Conservation (phyloP, 2,797 vertebrate genomes). For the Ctenopoma multispine region DNA sequence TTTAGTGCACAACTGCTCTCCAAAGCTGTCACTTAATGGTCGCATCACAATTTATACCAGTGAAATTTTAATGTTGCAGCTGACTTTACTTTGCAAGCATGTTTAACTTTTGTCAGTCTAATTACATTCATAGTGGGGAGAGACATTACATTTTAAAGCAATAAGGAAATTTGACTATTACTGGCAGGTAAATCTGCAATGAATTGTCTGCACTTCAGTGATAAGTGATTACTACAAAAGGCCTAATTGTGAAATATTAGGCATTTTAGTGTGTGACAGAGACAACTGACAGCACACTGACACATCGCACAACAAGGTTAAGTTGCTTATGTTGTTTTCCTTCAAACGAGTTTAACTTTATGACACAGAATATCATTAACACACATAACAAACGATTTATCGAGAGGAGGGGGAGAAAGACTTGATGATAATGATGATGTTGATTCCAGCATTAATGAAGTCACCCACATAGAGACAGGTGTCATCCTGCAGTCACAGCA, state of each 20-base stretch:
- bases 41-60: not conserved
- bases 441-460: slow-evolving; percentile 15
- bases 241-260: not conserved
- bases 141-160: slow-evolving; percentile 14
- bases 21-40: slow-evolving; percentile 4
- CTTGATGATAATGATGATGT: slow-evolving; percentile 17
- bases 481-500: slow-evolving; percentile 9
- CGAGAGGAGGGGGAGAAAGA: not conserved
- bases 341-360: not conserved
- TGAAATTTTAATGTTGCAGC: not conserved
- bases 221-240: not conserved
- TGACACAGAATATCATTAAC: not conserved
- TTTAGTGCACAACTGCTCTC: not conserved
- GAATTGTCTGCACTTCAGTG: not conserved
- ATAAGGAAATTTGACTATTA: not conserved
- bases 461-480: slow-evolving; percentile 36
- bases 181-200: not conserved
- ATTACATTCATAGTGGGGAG: slow-evolving; percentile 12
- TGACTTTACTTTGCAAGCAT: not conserved
- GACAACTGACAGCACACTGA: not conserved
- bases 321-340: not conserved
- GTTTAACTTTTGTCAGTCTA: slow-evolving; percentile 3
- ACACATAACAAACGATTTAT: slow-evolving; percentile 24
- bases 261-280: not conserved
- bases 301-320: not conserved